phyloP scores from a whole-genome alignment of 2,888 invertebrate genomes.

The Chymomyza fuscimana region DNA sequence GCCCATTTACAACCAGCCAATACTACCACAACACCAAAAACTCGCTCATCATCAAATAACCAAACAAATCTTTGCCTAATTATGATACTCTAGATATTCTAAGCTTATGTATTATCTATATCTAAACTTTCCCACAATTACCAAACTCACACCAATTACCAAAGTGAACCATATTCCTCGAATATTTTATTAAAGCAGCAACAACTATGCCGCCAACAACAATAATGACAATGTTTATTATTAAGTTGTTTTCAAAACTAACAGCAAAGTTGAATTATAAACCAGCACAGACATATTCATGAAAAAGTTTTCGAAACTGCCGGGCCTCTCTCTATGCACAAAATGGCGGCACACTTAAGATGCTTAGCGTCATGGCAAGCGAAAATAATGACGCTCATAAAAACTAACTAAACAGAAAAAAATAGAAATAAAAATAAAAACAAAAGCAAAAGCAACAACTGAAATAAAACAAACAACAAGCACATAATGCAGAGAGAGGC shows the following conservation, averaged over 20 bases:
- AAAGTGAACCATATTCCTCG: neutral
- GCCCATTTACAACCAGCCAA: too few relatives aligned
- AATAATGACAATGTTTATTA: constrained; percentile 28
- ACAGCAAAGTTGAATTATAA: constrained; percentile 69
- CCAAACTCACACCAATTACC: neutral
- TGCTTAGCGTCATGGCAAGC: constrained; percentile 72
- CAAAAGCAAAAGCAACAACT: constrained; percentile 35
- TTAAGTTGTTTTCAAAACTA: constrained; percentile 57
- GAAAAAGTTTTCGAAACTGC: constrained; percentile 4
- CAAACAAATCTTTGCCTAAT: neutral
- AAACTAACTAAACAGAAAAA: constrained; percentile 70
- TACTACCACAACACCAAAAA: neutral
- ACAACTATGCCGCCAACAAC: neutral
- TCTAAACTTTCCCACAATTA: neutral
- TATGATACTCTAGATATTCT: neutral
- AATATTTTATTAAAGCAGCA: neutral
- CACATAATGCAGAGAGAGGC: neutral
- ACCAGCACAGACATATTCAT: constrained; percentile 51
- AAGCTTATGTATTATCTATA: neutral
- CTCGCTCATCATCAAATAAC: neutral
- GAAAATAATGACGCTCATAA: constrained; percentile 74
- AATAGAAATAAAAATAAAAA: constrained; percentile 28
- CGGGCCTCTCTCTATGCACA: constrained; percentile 22
- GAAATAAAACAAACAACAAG: constrained; percentile 42
- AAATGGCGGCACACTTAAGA: constrained; percentile 60